These are phyloP conservation scores for Panorpa germanica DNA, from an alignment of 2,888 invertebrate genomes.

Conservation along the genomic window DNA sequence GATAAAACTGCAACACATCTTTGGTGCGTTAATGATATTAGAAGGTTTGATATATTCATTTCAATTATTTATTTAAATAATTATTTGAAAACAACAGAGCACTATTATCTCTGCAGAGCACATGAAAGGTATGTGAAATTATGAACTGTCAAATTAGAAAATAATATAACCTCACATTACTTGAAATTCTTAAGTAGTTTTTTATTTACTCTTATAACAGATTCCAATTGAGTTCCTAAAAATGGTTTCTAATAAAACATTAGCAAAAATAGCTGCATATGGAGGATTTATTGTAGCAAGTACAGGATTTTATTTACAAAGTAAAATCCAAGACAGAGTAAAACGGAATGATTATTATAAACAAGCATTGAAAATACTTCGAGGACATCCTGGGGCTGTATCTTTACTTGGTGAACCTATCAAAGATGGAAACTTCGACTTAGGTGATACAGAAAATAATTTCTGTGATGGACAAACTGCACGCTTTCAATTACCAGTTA, in stretches of 20 bases:
- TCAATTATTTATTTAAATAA: too few species aligned
- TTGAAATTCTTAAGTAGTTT: too few species aligned
- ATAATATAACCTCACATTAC: too few species aligned
- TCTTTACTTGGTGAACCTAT: conserved; percentile 55
- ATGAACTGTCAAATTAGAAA: too few species aligned
- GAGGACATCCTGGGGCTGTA: conserved; percentile 37
- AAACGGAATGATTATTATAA: conserved; percentile 39
- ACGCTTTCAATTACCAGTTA: conserved; percentile 42
- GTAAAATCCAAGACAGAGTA: conserved; percentile 32
- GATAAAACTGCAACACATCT: too few species aligned
- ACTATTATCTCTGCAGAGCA: too few species aligned
- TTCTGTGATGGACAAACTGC: conserved; percentile 32
- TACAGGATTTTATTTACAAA: conserved; percentile 30
- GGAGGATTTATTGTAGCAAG: conserved; percentile 36
- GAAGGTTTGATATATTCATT: too few species aligned
- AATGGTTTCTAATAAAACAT: conserved; percentile 30
- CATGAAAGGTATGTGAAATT: too few species aligned
- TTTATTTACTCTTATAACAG: too few species aligned
- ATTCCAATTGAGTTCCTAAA: too few species aligned
- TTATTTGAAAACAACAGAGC: too few species aligned
- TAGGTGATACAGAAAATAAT: conserved; percentile 31
- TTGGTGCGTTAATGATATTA: too few species aligned
- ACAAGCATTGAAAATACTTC: conserved; percentile 36
- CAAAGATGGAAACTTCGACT: conserved; percentile 37
- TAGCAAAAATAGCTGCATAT: conserved; percentile 42